A percentile compares a stretch with the other conserved stretches of the same genome.
Evolutionary conservation across 2,113 vertebrate genomes (phyloP).

Genomic region (Chaetops frenatus): DNA sequence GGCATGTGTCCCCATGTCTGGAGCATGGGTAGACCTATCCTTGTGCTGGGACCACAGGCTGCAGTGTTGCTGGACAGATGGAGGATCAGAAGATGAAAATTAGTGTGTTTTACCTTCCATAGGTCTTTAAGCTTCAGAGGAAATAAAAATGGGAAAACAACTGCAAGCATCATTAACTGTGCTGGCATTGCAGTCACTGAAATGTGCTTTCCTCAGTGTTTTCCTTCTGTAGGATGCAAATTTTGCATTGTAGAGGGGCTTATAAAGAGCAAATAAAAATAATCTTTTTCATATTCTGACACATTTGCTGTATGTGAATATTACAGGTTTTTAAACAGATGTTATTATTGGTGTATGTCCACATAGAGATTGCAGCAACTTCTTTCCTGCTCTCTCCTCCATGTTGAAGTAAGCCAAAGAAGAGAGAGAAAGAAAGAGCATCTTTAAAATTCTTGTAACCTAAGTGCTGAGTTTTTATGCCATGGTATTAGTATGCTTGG

Average conservation of each 20-base stretch:
- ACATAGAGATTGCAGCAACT: neutral
- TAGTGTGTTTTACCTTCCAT: neutral
- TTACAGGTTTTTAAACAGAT: neutral
- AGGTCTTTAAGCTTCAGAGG: neutral
- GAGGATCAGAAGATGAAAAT: neutral
- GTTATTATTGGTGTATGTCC: neutral
- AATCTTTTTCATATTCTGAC: neutral
- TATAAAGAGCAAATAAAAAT: neutral
- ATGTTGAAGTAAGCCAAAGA: neutral
- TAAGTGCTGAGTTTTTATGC: neutral
- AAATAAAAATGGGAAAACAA: neutral
- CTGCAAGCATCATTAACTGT: neutral
- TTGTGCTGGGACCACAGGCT: neutral
- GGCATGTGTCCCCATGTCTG: rapidly evolving
- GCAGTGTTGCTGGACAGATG: neutral
- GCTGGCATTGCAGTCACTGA: neutral
- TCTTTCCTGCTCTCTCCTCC: neutral
- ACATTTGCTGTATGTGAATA: neutral
- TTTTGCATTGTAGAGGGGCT: neutral
- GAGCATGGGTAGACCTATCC: neutral
- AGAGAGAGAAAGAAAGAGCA: neutral
- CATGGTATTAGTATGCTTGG: neutral
- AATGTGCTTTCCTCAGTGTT: neutral
- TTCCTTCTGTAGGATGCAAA: neutral
- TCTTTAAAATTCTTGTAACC: neutral